Base-by-base conservation (phyloP, 2,888 invertebrate genomes). In the Julus scandinavius region DNA sequence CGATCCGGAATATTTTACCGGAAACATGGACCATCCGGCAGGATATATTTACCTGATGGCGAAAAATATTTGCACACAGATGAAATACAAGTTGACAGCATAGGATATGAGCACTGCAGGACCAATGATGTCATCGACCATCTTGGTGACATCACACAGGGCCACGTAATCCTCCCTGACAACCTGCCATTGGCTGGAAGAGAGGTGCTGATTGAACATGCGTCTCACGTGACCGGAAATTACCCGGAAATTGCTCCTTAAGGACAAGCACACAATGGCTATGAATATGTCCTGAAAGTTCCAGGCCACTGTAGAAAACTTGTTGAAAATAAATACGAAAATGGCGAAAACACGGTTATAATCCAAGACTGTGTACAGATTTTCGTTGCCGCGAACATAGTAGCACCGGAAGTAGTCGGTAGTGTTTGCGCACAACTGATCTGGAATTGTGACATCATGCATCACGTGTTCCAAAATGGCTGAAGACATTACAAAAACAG, bases 21-120 rank as follows among this genome's bases (percentile, higher is more conserved):
- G n/a, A n/a, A n/a, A n/a, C n/a, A n/a, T n/a, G n/a, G n/a, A n/a
- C n/a, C n/a, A n/a, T n/a, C n/a, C n/a, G n/a, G n/a, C n/a, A n/a
- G n/a, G n/a, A n/a, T n/a, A n/a, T n/a, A n/a, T n/a, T 54, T 58
- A 87, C 87, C 87, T 87, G 87, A 87, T 50, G 7, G 87, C 87
- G 83, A 38, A 83, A 80, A 11, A 87, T 80, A 87, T 83, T 20
- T 87, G 87, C 9, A 87, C 45, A 80, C 80, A 72, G 9, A 87
- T n/a, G 38, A 83, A 87, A 20, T 87, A 87, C 13, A 87, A 17
- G 41, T 87, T 87, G 87, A 87, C 83, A 7, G 41, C 80, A 40
- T 87, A 87, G 1, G 87, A 87, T 11, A 87, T 17, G 2, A 87
- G 83, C 11, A 87, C 83, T 40, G 41, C 29, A 9, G 87, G 87